These are phyloP conservation scores for Indicator maculatus DNA, from an alignment of 2,113 vertebrate genomes.

Conservation along the genomic window DNA sequence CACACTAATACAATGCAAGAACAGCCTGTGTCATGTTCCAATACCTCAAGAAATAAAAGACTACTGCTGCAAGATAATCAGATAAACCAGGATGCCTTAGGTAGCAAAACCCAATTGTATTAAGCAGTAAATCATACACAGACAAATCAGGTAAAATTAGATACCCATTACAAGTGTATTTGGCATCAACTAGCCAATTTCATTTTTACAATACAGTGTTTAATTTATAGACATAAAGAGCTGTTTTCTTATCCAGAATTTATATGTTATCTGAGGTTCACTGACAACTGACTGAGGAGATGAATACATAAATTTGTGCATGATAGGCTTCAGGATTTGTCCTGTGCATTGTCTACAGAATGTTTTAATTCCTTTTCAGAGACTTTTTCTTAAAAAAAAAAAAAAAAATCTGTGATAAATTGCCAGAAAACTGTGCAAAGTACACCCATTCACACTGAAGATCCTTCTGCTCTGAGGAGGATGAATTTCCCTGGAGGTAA, in stretches of 20 bases:
- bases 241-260: background rate
- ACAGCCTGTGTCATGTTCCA: background rate
- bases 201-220: background rate
- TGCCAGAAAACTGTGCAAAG: background rate
- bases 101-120: constrained; percentile 25
- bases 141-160: constrained; percentile 48
- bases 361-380: constrained; percentile 17
- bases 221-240: background rate
- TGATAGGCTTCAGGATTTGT: constrained; percentile 41
- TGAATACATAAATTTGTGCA: constrained; percentile 35
- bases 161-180: constrained; percentile 6
- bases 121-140: constrained; percentile 25
- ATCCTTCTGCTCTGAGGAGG: constrained; percentile 9
- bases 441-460: constrained; percentile 40
- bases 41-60: background rate
- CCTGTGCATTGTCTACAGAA: constrained; percentile 13
- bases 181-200: constrained; percentile 26
- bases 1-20: background rate
- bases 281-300: constrained; percentile 39
- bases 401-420: background rate
- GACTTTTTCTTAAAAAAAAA: background rate
- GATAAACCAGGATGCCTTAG: constrained; percentile 31
- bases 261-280: constrained; percentile 31
- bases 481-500: constrained; percentile 24
- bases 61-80: constrained; percentile 22